Evolutionary conservation across 2,113 vertebrate species (phyloP), one percentile per base, ranked within the genome.

Genomic region (human (Homo sapiens)): DNA sequence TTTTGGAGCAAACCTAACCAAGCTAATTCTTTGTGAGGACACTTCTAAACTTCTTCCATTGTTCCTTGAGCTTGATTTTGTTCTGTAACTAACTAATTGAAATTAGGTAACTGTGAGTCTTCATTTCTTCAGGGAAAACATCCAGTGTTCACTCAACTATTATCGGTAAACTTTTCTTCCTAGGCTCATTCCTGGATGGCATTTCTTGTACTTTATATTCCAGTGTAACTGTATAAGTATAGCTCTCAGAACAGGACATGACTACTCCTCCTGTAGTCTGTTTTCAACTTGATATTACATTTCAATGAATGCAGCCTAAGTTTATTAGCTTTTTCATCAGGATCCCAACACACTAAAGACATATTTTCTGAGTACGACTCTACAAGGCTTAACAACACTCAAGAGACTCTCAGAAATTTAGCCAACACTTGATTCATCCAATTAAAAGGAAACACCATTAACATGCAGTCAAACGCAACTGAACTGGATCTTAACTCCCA

Each of bases 381-480:
- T 84, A 55, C n/a, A 95, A 89, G 43, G 30, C n/a, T 95, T 72
- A 96, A 97, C 89, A 68, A 82, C 78, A 84, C 94, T 97, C 81
- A 88, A 92, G 72, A 85, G 85, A 59, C 57, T 94, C 94, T 97
- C 52, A 52, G 68, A 90, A 89, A 55, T 78, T 35, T 89, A 96
- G 88, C 81, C 55, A 97, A 48, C 89, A 94, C 85, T 95, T 90
- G 27, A 93, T 73, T 84, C 82, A 88, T 78, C 45, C 52, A 27
- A 45, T 86, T 81, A 59, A 93, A 84, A 90, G 32, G 64, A 27
- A 82, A 45, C 35, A n/a, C 52, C 78, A 73, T 80, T 93, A 95
- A 89, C 57, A 70, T 14, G 18, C 70, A 96, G 66, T 82, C n/a
- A 91, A 85, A 78, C 32, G 40, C 25, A 52, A 50, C 5, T 55